A percentile compares a stretch with the other conserved stretches of the same genome.
phyloP scores from a whole-genome alignment of 2,113 vertebrate genomes.

The Ptychochromis oligacanthus region DNA sequence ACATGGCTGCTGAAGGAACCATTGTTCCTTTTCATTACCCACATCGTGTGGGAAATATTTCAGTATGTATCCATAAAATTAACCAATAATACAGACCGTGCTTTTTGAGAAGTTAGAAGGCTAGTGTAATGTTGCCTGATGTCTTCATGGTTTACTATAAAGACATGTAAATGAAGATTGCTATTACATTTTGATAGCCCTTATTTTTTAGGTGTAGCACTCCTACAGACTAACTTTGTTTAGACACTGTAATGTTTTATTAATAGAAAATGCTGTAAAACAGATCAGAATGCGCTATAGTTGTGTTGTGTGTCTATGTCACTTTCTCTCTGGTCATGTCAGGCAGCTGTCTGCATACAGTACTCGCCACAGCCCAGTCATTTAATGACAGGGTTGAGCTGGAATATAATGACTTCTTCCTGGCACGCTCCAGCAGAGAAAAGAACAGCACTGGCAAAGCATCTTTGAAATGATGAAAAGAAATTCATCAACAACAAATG shows the following conservation, averaged over 20 bases:
- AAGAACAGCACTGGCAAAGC: constrained; percentile 24
- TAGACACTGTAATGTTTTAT: not conserved
- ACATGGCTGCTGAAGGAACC: constrained; percentile 34
- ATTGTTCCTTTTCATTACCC: constrained; percentile 30
- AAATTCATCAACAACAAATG: constrained; percentile 1
- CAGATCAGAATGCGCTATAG: not conserved
- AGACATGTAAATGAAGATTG: not conserved
- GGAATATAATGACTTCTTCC: constrained; percentile 40
- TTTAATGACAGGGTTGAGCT: constrained; percentile 61
- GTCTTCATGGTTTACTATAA: not conserved
- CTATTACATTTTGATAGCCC: not conserved
- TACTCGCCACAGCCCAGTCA: constrained; percentile 16
- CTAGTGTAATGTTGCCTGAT: not conserved
- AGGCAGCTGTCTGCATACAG: constrained; percentile 64
- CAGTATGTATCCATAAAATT: constrained; percentile 16
- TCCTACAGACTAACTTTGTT: not conserved
- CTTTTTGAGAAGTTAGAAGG: not conserved
- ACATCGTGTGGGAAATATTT: not conserved
- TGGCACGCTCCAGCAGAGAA: constrained; percentile 39
- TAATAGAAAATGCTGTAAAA: not conserved
- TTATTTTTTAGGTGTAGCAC: too few relatives aligned
- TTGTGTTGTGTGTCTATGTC: constrained; percentile 2
- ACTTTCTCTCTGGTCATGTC: constrained; percentile 49
- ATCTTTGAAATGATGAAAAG: constrained; percentile 39
- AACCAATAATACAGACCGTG: not conserved